Evolutionary conservation across 2,888 invertebrate genomes (phyloP), one percentile per base, ranked within the genome.

Genomic region (Hyppa rectilinea): DNA sequence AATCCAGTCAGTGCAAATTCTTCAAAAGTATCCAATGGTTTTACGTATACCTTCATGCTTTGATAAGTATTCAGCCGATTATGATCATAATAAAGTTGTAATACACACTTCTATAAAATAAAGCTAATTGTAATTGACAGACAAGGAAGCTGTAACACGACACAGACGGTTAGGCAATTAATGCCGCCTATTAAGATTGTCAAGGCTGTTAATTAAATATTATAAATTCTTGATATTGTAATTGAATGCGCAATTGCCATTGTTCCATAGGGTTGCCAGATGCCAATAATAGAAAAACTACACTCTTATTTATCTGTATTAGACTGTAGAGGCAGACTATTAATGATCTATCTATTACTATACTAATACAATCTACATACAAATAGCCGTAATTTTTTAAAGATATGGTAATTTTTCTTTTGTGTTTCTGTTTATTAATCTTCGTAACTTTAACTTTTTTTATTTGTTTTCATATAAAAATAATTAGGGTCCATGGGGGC

Each of bases 171-270:
- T 20, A 29, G 31, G 0, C 26, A n/a, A 72, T 26, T 38, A 29
- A 36, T 38, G 20, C 31, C 38, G n/a, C 36, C 43, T 17, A 68
- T 53, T 45, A 31, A 40, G 17, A 73, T 29, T 60, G 17, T 61
- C 69, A 73, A 73, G 40, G 74, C 49, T 50, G 9, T 26, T 59
- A 26, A 26, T 49, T 72, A 23, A 34, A 26, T 56, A 38, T 31
- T 40, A n/a, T 38, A 12, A 26, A 29, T 20, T 23, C 34, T n/a
- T 38, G 69, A 26, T 53, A 36, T 38, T 72, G 38, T 56, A 23
- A 69, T 69, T 66, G 67, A 49, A 66, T 20, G n/a, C 23, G 14
- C 26, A 17, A 17, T 47, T n/a, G n/a, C 20, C 36, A 12, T 29
- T 29, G 17, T 52, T 36, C 1, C 38, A 31, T 67, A 26, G 31